A percentile compares a stretch with the other conserved stretches of the same genome.
Conservation (phyloP, 2,113 vertebrate genomes). For the Triplophysa rosa region DNA sequence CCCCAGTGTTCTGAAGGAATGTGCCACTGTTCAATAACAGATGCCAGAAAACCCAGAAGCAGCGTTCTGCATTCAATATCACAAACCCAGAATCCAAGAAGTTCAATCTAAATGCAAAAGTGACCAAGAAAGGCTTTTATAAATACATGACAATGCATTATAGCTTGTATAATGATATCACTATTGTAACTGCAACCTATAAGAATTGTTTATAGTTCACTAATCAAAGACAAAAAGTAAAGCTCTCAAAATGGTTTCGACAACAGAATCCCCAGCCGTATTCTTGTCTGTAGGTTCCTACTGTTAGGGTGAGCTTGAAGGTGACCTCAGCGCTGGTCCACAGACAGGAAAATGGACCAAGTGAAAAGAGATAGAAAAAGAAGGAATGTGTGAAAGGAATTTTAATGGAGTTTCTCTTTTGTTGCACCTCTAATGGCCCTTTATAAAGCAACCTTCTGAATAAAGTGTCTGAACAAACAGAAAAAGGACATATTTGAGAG, state of each 20-base stretch:
- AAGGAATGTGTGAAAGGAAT: slow-evolving; percentile 59
- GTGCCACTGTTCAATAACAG: slow-evolving; percentile 61
- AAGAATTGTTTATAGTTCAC: slow-evolving; percentile 20
- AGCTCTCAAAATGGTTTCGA: background rate
- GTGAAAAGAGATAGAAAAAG: slow-evolving; percentile 49
- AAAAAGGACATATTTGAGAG: slow-evolving; percentile 20
- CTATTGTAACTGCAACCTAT: background rate
- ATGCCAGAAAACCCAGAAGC: slow-evolving; percentile 54
- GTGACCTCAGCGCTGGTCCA: slow-evolving; percentile 22
- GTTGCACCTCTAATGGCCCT: slow-evolving; percentile 68
- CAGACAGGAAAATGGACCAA: slow-evolving; percentile 9
- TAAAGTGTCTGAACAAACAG: slow-evolving; percentile 28
- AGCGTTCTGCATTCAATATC: slow-evolving; percentile 39
- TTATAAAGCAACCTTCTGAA: slow-evolving; percentile 41
- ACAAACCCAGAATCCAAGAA: slow-evolving; percentile 9
- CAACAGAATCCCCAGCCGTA: slow-evolving; percentile 13
- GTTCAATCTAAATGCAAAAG: background rate
- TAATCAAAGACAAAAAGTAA: slow-evolving; percentile 28
- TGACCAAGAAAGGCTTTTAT: background rate
- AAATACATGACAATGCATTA: background rate
- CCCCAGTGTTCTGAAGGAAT: background rate
- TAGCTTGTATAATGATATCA: background rate
- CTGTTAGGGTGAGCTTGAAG: slow-evolving; percentile 16
- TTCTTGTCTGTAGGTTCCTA: slow-evolving; percentile 16
- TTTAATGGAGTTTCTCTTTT: slow-evolving; percentile 62